A percentile compares a stretch with the other conserved stretches of the same genome.
Conservation (phyloP, 2,888 invertebrate genomes). For the Nemotelus nigrinus region DNA sequence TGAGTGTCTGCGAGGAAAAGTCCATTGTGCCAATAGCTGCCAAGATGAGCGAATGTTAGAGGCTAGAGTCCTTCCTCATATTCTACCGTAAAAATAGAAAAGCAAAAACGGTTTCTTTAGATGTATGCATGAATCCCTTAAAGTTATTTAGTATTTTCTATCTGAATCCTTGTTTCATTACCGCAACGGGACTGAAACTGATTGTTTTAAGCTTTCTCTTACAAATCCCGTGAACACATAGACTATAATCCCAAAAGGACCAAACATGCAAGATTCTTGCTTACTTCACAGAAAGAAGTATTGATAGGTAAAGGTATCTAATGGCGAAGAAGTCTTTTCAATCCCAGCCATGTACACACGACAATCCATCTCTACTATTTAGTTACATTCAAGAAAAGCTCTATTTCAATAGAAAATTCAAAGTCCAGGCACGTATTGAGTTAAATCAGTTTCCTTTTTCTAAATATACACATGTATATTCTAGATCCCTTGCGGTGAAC, state of each 20-base stretch:
- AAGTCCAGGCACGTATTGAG: slow-evolving; percentile 38
- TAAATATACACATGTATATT: not conserved
- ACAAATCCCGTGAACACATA: slow-evolving; percentile 31
- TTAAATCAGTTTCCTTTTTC: slow-evolving; percentile 44
- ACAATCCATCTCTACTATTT: slow-evolving; percentile 20
- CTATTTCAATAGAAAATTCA: slow-evolving; percentile 29
- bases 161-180: not conserved
- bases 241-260: slow-evolving; percentile 22
- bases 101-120: too few relatives aligned
- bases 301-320: slow-evolving; percentile 12
- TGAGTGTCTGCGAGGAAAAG: too few relatives aligned
- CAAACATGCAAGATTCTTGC: not conserved
- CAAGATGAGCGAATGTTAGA: too few relatives aligned
- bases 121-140: too few relatives aligned
- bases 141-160: too few relatives aligned
- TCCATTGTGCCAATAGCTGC: too few relatives aligned
- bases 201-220: slow-evolving; percentile 38
- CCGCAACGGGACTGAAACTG: not conserved
- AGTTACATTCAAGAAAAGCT: slow-evolving; percentile 32
- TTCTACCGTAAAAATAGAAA: too few relatives aligned
- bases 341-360: not conserved
- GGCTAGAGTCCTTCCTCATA: too few relatives aligned
- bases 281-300: not conserved
- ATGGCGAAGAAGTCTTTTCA: not conserved
- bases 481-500: slow-evolving; percentile 4